Conservation (phyloP, 2,113 vertebrate genomes). For the Stigmatopora nigra region DNA sequence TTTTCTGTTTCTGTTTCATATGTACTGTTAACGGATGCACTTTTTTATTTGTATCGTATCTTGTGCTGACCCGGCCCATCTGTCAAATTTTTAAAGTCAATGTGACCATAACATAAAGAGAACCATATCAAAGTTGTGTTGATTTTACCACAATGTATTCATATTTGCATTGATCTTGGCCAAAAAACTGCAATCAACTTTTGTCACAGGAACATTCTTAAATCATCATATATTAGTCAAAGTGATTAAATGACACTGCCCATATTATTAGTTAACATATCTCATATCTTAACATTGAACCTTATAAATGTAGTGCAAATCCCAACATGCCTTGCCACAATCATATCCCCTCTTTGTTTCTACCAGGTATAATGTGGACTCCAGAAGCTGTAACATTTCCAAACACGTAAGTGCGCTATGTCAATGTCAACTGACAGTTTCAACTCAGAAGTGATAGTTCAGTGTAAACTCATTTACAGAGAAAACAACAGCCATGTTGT, state of each 20-base stretch:
- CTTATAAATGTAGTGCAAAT: background rate
- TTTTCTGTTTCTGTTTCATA: no score
- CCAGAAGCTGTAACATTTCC: conserved; percentile 86
- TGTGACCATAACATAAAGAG: no score
- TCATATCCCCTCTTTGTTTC: conserved; percentile 23
- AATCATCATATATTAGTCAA: background rate
- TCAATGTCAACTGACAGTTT: conserved; percentile 6
- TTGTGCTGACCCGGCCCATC: no score
- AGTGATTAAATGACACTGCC: background rate
- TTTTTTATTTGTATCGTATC: no score
- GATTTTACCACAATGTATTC: background rate
- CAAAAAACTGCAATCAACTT: background rate
- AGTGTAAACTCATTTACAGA: conserved; percentile 6
- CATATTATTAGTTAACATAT: background rate
- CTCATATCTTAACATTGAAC: background rate
- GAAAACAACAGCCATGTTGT: conserved; percentile 1
- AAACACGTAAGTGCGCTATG: conserved; percentile 81
- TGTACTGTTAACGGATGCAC: no score
- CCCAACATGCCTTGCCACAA: background rate
- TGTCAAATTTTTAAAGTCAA: no score
- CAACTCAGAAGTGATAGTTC: conserved; percentile 20
- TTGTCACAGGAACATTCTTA: background rate
- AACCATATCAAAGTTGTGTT: background rate
- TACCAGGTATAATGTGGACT: conserved; percentile 90
- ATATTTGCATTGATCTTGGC: background rate